Conservation (phyloP, 2,797 vertebrate species). For the Urophycis tenuis region DNA sequence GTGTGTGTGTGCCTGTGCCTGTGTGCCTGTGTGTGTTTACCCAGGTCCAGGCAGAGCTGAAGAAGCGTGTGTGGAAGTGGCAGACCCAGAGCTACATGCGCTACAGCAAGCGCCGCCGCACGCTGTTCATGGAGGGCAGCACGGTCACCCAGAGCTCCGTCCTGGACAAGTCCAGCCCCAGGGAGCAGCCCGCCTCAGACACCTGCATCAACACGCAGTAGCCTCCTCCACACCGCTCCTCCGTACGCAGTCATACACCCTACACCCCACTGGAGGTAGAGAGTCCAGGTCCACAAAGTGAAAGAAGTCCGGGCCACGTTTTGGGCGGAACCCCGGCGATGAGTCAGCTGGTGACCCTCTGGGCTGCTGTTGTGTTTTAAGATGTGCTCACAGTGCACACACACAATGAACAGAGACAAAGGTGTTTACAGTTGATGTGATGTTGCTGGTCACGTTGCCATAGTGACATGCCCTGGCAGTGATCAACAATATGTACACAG, state of each 20-base stretch:
- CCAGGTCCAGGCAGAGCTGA: constrained; percentile 79
- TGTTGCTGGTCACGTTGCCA: background rate
- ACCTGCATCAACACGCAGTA: constrained; percentile 19
- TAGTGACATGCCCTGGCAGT: background rate
- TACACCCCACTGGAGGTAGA: background rate
- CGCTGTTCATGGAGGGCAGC: constrained; percentile 59
- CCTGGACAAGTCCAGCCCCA: constrained; percentile 72
- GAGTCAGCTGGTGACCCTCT: too few relatives aligned
- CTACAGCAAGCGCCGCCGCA: constrained; percentile 62
- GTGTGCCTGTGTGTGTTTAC: constrained; percentile 3
- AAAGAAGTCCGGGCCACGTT: background rate
- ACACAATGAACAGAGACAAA: background rate
- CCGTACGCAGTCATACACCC: background rate
- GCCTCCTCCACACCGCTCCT: background rate
- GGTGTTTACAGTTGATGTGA: too few relatives aligned
- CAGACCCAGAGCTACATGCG: constrained; percentile 72
- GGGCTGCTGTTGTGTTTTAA: too few relatives aligned
- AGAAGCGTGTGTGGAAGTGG: constrained; percentile 76
- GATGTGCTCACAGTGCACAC: too few relatives aligned
- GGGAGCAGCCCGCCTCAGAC: constrained; percentile 52
- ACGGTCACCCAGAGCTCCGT: constrained; percentile 74
- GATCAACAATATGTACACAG: background rate
- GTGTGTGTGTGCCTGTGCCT: background rate
- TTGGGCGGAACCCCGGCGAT: too few relatives aligned
- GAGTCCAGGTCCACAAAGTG: background rate